A percentile compares a stretch with the other conserved stretches of the same genome.
Conservation (phyloP, 2,797 vertebrate species). For the Labroides dimidiatus region DNA sequence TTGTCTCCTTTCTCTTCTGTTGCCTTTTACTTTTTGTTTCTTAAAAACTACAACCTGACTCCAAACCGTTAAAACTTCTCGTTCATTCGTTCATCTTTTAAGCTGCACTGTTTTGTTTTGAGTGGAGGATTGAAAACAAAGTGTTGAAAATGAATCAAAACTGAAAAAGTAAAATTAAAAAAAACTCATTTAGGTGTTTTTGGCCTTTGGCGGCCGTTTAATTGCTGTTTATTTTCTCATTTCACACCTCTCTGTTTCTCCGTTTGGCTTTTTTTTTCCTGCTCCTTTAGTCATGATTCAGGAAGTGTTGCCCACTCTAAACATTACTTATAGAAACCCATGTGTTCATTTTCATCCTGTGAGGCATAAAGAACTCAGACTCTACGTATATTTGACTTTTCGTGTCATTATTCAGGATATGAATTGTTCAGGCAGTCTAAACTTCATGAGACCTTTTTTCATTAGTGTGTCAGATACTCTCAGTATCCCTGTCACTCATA, state of each 20-base stretch:
- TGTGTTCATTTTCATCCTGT: background rate
- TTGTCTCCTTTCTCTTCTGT: background rate
- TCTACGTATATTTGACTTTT: background rate
- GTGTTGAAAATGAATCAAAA: conserved; percentile 46
- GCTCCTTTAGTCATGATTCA: conserved; percentile 22
- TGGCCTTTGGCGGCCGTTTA: conserved; percentile 29
- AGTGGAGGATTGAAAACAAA: conserved; percentile 33
- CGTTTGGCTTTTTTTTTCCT: background rate
- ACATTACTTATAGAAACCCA: background rate
- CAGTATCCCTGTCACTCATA: background rate
- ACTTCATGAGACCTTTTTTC: background rate
- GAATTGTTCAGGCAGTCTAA: background rate
- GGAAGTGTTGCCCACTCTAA: conserved; percentile 14
- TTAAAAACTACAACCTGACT: background rate
- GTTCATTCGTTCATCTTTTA: conserved; percentile 10
- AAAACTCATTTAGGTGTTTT: conserved; percentile 17
- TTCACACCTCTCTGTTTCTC: conserved; percentile 43
- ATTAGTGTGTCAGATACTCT: background rate
- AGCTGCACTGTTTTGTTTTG: too few species aligned
- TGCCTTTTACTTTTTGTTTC: background rate
- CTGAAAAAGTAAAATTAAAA: conserved; percentile 25
- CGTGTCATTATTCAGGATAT: background rate
- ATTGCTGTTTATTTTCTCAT: conserved; percentile 40
- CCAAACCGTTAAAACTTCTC: conserved; percentile 12
- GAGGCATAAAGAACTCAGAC: background rate